These are phyloP conservation scores for Gallinago nigripennis DNA, from an alignment of 2,797 vertebrate species.

Conservation along the genomic window DNA sequence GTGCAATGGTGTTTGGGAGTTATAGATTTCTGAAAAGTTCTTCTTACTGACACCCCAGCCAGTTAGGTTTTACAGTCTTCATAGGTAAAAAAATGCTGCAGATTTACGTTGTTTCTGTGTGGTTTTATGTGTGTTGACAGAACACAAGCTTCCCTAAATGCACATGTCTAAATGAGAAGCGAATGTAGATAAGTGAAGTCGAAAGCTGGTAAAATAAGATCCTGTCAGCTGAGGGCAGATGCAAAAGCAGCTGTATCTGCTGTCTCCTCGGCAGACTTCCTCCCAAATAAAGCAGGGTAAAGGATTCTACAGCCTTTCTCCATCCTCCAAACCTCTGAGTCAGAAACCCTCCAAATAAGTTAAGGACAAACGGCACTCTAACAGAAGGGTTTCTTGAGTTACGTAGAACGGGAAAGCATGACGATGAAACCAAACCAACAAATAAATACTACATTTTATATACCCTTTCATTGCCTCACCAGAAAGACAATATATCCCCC, in stretches of 20 bases:
- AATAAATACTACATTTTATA: not conserved
- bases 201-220: not conserved
- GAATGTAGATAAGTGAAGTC: not conserved
- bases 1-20: not conserved
- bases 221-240: not conserved
- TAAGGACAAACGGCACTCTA: not conserved
- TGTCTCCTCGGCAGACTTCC: not conserved
- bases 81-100: not conserved
- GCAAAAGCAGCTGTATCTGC: not conserved
- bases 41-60: not conserved
- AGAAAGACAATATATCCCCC: constrained; percentile 38
- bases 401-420: not conserved
- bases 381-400: not conserved
- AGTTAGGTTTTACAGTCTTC: not conserved
- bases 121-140: not conserved
- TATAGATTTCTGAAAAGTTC: not conserved
- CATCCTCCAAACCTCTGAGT: not conserved
- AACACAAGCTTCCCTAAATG: not conserved
- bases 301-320: not conserved
- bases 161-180: not conserved
- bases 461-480: constrained; percentile 38
- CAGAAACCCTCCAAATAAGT: not conserved
- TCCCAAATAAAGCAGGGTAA: not conserved
- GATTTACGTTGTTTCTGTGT: not conserved
- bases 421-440: constrained; percentile 17